Percentiles rank a stretch among this genome's conserved stretches.
phyloP scores from a whole-genome alignment of 2,797 vertebrate species.

The Philypnodon macrostomus region DNA sequence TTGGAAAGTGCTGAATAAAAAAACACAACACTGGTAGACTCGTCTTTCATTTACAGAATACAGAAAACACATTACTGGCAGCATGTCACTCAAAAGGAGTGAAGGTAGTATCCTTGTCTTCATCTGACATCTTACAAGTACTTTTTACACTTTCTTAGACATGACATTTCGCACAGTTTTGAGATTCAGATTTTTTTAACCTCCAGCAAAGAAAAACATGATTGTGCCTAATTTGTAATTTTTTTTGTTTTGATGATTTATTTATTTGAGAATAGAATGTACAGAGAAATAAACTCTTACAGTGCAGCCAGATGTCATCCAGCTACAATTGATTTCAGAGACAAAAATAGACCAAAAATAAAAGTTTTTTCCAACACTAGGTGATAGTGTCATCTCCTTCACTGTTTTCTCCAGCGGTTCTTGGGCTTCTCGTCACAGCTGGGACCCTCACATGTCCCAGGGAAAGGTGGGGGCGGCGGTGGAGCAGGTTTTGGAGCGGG shows the following conservation, averaged over 20 bases:
- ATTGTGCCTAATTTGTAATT: no score
- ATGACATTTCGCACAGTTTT: no score
- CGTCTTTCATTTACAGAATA: conserved; percentile 26
- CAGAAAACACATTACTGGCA: conserved; percentile 17
- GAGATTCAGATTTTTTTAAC: no score
- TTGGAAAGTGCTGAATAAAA: neutral
- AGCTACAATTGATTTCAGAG: conserved; percentile 1
- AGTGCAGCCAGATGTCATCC: neutral
- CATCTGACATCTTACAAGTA: no score
- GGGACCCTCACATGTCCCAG: conserved; percentile 59
- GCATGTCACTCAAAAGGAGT: conserved; percentile 1
- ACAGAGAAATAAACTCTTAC: neutral
- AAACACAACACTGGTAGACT: conserved; percentile 10
- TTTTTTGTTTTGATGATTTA: no score
- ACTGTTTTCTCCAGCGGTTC: conserved; percentile 78
- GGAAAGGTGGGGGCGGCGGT: conserved; percentile 40
- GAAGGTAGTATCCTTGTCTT: conserved; percentile 2
- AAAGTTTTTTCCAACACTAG: conserved; percentile 12
- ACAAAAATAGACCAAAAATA: no score
- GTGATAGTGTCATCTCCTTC: conserved; percentile 35
- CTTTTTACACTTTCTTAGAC: no score
- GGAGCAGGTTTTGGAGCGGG: conserved; percentile 32
- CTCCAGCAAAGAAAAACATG: no score
- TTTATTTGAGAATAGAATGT: no score
- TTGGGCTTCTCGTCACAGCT: conserved; percentile 69